Evolutionary conservation across 1,140 invertebrate genomes (phyloP).

Genomic region (Drosophila watanabei): DNA sequence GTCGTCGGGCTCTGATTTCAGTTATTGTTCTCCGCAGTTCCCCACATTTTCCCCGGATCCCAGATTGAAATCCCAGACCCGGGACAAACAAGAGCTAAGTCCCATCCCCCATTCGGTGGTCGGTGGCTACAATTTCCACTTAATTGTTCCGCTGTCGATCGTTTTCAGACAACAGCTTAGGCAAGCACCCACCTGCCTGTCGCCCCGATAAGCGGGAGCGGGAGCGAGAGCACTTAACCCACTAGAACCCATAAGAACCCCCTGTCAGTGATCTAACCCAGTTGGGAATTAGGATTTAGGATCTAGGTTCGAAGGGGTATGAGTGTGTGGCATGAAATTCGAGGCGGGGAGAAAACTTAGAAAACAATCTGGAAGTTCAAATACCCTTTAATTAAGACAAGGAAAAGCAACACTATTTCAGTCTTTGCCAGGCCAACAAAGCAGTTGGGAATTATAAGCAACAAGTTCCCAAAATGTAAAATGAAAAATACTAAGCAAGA

Average conservation of each 20-base stretch:
- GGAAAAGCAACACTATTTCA: not conserved
- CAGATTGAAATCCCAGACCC: constrained; percentile 38
- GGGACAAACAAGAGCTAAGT: constrained; percentile 44
- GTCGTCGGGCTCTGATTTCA: constrained; percentile 15
- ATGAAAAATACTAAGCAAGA: not conserved
- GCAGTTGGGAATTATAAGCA: not conserved
- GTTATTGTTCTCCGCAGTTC: constrained; percentile 12
- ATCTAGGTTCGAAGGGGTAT: not conserved
- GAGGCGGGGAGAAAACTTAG: not conserved
- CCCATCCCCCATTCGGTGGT: constrained; percentile 8
- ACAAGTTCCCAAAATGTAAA: not conserved
- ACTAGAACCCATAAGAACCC: constrained; percentile 4
- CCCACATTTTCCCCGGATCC: constrained; percentile 5
- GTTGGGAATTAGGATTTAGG: constrained; percentile 1
- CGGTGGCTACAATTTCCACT: constrained; percentile 27
- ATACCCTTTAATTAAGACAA: not conserved
- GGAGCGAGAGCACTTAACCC: constrained; percentile 14
- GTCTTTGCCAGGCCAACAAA: too few relatives aligned
- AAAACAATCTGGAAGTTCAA: not conserved
- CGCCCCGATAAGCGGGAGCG: constrained; percentile 1
- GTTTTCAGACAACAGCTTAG: constrained; percentile 32
- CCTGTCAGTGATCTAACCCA: not conserved
- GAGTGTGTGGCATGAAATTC: constrained; percentile 1
- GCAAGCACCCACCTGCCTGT: constrained; percentile 16
- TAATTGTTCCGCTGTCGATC: constrained; percentile 38